Base-by-base conservation (phyloP, 2,113 vertebrate species). In the Leuciscus idus region DNA sequence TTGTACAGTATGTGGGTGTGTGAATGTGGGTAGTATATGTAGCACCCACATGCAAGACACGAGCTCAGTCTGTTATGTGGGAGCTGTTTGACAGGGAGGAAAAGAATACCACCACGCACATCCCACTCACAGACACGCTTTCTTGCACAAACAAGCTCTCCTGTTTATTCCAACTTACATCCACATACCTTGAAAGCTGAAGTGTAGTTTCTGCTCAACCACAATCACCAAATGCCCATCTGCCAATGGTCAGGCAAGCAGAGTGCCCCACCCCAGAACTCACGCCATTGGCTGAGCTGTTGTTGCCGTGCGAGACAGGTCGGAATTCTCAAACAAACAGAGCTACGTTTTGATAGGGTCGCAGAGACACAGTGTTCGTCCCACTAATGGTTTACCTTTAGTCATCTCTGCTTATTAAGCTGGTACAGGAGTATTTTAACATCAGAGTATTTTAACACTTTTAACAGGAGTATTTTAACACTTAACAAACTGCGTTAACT, bases 1-100 rank as follows among this genome's bases (percentile, higher is more conserved):
- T 75, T 80, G 57, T 62, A 33, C 46, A 52, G 19, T 83, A 70
- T 83, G 30, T 83, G 43, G 48, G 64, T 86, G 21, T 72, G 36
- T 87, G 28, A 75, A 52, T 86, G 85, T 86, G n/a, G 73, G 81
- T 68, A 62, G 70, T 62, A 50, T 85, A 36, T 77, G 28, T 15
- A 26, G 52, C 50, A 46, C 77, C 75, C 52, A 81, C 62, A 85
- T 85, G 75, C 48, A 76, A 84, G 33, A 39, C 55, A 30, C 23
- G 1, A 46, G 91, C 91, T 91, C 88, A 87, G 87, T 80, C 43
- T 82, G 88, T 83, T 81, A 78, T 91, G 76, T 81, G 62, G 61
- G 68, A 64, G 79, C 26, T 84, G 76, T 83, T 85, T 79, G 74
- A 73, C 80, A 83, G 73, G 57, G 17, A 86, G 76, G 64, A 88